phyloP scores from a whole-genome alignment of 2,797 vertebrate genomes.

The Thaleichthys pacificus region DNA sequence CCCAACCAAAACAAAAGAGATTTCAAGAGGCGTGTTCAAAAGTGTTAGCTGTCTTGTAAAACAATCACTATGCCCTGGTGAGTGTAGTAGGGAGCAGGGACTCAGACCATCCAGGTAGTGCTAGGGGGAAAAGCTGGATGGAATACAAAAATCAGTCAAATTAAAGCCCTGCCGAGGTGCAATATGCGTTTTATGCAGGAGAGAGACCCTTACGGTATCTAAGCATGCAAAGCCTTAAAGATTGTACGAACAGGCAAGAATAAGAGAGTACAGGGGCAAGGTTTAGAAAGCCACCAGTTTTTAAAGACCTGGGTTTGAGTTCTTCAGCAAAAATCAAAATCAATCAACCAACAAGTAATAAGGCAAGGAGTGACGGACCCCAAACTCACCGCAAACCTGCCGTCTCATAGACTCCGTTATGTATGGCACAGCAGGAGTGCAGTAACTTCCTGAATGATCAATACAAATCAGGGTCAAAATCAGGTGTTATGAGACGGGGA shows the following conservation, averaged over 20 bases:
- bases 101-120: slow-evolving; percentile 40
- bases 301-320: slow-evolving; percentile 70
- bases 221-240: slow-evolving; percentile 83
- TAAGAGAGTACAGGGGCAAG: slow-evolving; percentile 69
- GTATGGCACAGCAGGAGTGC: slow-evolving; percentile 85
- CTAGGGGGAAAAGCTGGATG: slow-evolving; percentile 3
- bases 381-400: slow-evolving; percentile 86
- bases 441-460: slow-evolving; percentile 85
- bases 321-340: slow-evolving; percentile 66
- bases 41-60: slow-evolving; percentile 59
- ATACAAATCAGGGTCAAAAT: slow-evolving; percentile 83
- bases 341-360: slow-evolving; percentile 63
- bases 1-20: slow-evolving; percentile 31
- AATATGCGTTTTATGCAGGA: slow-evolving; percentile 69
- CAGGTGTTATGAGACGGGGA: slow-evolving; percentile 60
- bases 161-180: slow-evolving; percentile 61
- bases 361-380: slow-evolving; percentile 73
- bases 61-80: slow-evolving; percentile 48
- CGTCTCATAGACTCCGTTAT: slow-evolving; percentile 83
- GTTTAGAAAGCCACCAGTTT: slow-evolving; percentile 80
- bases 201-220: slow-evolving; percentile 67
- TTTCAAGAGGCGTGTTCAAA: slow-evolving; percentile 35
- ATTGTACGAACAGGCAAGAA: slow-evolving; percentile 75
- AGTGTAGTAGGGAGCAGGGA: slow-evolving; percentile 35
- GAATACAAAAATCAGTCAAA: slow-evolving; percentile 36